Percentiles rank a stretch among this genome's conserved stretches.
These are phyloP conservation scores for Masticophis lateralis DNA, from an alignment of 2,797 vertebrate genomes.

Conservation along the genomic window DNA sequence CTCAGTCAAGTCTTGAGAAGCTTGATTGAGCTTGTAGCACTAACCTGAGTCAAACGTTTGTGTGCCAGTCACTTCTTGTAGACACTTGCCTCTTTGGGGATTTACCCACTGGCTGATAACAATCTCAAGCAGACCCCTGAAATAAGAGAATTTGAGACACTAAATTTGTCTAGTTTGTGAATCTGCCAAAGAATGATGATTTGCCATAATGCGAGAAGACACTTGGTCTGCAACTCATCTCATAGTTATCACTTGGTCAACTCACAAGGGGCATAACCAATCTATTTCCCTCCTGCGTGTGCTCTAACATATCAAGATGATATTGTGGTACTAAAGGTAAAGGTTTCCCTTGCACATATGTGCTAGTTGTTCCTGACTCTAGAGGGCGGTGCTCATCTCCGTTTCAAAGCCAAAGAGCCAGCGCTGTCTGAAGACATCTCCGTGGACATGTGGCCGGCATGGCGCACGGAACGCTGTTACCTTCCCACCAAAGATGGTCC, in stretches of 20 bases:
- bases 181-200: background rate
- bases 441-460: no score
- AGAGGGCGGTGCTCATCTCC: no score
- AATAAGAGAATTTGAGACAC: background rate
- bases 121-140: background rate
- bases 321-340: background rate
- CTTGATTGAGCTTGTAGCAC: slow-evolving; percentile 25
- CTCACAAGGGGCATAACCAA: background rate
- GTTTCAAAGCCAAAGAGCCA: no score
- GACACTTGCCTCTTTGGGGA: slow-evolving; percentile 5
- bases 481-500: no score
- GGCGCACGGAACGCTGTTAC: no score
- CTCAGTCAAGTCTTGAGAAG: slow-evolving; percentile 12
- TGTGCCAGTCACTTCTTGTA: rapidly evolving
- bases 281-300: no score
- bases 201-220: background rate
- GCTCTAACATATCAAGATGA: no score
- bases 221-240: background rate
- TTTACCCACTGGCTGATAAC: background rate
- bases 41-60: background rate
- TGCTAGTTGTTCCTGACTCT: no score
- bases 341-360: no score
- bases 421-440: no score
- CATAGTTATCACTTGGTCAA: no score
- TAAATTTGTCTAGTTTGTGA: background rate